These are phyloP conservation scores for Champsocephalus gunnari DNA, from an alignment of 2,797 vertebrate genomes.

Conservation along the genomic window DNA sequence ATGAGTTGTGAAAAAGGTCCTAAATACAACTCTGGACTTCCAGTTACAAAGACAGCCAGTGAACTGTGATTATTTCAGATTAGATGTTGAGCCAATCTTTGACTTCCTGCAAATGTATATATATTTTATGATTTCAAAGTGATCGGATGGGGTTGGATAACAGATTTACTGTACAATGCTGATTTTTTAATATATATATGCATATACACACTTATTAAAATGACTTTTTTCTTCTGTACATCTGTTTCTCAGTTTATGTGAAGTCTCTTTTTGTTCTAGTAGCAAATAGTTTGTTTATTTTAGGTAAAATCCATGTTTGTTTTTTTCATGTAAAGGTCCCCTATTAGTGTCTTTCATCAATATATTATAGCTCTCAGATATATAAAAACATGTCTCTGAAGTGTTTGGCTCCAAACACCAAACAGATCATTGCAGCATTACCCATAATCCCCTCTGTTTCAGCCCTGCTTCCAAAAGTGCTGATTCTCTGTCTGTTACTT, in stretches of 20 bases:
- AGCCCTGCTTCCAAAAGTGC: too few relatives aligned
- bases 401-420: too few relatives aligned
- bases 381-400: too few relatives aligned
- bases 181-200: neutral
- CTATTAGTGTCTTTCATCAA: too few relatives aligned
- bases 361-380: too few relatives aligned
- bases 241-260: neutral
- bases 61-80: slow-evolving; percentile 48
- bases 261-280: neutral
- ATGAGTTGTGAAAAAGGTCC: neutral
- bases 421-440: too few relatives aligned
- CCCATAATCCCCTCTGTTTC: too few relatives aligned
- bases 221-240: slow-evolving; percentile 31
- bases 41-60: neutral
- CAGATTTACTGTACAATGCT: slow-evolving; percentile 4
- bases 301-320: too few relatives aligned
- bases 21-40: neutral
- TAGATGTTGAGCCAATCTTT: slow-evolving; percentile 53
- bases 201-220: slow-evolving; percentile 49
- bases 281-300: too few relatives aligned
- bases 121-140: slow-evolving; percentile 31
- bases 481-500: too few relatives aligned
- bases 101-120: slow-evolving; percentile 29
- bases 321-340: too few relatives aligned
- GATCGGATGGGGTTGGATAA: neutral